These are phyloP conservation scores for Bungarus multicinctus DNA, from an alignment of 2,113 vertebrate species.

Conservation along the genomic window DNA sequence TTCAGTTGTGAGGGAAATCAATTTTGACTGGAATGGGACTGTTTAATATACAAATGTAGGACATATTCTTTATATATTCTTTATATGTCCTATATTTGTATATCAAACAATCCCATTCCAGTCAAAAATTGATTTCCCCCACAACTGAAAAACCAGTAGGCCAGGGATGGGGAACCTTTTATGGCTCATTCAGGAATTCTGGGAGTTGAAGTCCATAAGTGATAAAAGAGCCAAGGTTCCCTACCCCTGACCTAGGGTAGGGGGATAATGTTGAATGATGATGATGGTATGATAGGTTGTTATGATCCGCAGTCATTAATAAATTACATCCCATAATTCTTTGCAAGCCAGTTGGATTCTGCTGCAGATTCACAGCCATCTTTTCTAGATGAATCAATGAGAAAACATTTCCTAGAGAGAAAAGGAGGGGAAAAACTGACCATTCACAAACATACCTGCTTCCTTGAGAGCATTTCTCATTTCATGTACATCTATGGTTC, in stretches of 20 bases:
- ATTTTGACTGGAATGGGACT: too few species aligned
- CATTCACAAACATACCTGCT: constrained; percentile 54
- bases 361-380: not conserved
- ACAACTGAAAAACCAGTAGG: too few species aligned
- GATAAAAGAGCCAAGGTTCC: too few species aligned
- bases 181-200: too few species aligned
- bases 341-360: not conserved
- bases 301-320: not conserved
- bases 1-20: too few species aligned
- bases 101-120: too few species aligned
- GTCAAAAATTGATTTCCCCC: too few species aligned
- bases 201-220: too few species aligned
- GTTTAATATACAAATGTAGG: too few species aligned
- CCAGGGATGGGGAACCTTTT: too few species aligned
- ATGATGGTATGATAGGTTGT: not conserved
- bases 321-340: not conserved
- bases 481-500: constrained; percentile 72
- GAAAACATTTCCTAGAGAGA: not conserved
- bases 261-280: not conserved
- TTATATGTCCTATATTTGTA: too few species aligned
- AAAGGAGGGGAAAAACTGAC: accelerated
- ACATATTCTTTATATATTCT: too few species aligned
- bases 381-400: not conserved
- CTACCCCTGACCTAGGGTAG: not conserved
- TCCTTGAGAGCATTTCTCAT: constrained; percentile 74